Evolutionary conservation across 2,888 invertebrate genomes (phyloP).

Genomic region (Nasonovia ribisnigri): DNA sequence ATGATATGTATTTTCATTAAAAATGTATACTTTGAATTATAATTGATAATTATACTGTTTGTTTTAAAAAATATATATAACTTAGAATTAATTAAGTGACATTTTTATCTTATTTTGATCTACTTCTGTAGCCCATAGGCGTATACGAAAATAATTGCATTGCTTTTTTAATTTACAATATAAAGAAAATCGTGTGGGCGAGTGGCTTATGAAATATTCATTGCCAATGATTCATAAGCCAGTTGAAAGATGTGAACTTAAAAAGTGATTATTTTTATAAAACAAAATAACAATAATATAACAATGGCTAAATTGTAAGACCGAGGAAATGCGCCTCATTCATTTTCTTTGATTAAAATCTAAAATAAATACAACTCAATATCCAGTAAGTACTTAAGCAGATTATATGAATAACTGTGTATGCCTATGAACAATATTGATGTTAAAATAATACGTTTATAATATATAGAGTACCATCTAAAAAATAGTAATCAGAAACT

Average conservation of each 20-base stretch:
- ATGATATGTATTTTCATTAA: too few species aligned
- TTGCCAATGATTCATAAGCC: not conserved
- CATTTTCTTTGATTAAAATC: not conserved
- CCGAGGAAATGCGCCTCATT: not conserved
- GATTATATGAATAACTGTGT: not conserved
- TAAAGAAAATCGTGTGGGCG: not conserved
- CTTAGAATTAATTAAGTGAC: not conserved
- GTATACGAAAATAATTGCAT: not conserved
- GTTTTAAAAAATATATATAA: not conserved
- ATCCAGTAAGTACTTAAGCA: not conserved
- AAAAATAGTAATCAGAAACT: not conserved
- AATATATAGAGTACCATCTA: not conserved
- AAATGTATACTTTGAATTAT: too few species aligned
- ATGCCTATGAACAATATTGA: not conserved
- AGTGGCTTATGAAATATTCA: not conserved
- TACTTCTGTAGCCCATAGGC: too few species aligned
- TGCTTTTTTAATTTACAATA: slow-evolving; percentile 1
- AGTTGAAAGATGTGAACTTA: not conserved
- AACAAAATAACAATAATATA: not conserved
- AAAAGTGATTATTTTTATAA: slow-evolving; percentile 3
- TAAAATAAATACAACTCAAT: slow-evolving; percentile 10
- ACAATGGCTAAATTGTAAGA: not conserved
- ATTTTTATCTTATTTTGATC: not conserved
- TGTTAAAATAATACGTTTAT: not conserved
- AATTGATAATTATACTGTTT: too few species aligned